A percentile compares a stretch with the other conserved stretches of the same genome.
phyloP scores from a whole-genome alignment of 2,888 invertebrate genomes.

The Oligia latruncula region DNA sequence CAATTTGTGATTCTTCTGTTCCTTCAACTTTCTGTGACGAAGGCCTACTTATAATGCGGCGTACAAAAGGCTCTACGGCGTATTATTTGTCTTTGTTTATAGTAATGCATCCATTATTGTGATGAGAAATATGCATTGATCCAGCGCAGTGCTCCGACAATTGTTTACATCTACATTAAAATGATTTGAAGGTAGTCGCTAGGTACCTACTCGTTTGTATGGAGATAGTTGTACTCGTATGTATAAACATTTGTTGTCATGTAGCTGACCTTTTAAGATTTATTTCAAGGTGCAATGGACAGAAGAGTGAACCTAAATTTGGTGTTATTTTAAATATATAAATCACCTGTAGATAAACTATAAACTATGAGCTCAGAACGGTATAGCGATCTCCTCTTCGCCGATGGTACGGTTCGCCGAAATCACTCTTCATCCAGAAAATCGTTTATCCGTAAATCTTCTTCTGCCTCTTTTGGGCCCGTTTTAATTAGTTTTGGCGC shows the following conservation, averaged over 20 bases:
- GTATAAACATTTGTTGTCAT: not conserved
- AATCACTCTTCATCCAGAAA: too few species aligned
- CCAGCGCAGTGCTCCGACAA: constrained; percentile 28
- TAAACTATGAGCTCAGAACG: not conserved
- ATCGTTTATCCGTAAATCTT: not conserved
- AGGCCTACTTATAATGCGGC: constrained; percentile 46
- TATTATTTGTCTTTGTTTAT: constrained; percentile 70
- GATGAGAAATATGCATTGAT: constrained; percentile 70
- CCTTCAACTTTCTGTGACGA: not conserved
- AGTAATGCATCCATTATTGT: constrained; percentile 73
- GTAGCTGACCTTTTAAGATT: not conserved
- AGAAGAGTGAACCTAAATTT: not conserved
- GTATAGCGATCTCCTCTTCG: too few species aligned
- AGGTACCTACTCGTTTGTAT: not conserved
- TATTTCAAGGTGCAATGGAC: not conserved
- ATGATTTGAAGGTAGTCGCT: constrained; percentile 16
- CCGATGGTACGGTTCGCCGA: too few species aligned
- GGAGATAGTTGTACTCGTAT: not conserved
- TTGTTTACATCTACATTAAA: constrained; percentile 38
- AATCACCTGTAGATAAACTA: not conserved
- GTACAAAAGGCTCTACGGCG: constrained; percentile 62
- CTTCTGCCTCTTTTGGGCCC: not conserved
- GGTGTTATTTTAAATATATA: not conserved
- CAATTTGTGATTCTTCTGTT: constrained; percentile 24
- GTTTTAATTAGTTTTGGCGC: not conserved